Percentiles rank a stretch among this genome's conserved stretches.
These are phyloP conservation scores for Heliothis peltigera DNA, from an alignment of 2,888 invertebrate species.

Conservation along the genomic window DNA sequence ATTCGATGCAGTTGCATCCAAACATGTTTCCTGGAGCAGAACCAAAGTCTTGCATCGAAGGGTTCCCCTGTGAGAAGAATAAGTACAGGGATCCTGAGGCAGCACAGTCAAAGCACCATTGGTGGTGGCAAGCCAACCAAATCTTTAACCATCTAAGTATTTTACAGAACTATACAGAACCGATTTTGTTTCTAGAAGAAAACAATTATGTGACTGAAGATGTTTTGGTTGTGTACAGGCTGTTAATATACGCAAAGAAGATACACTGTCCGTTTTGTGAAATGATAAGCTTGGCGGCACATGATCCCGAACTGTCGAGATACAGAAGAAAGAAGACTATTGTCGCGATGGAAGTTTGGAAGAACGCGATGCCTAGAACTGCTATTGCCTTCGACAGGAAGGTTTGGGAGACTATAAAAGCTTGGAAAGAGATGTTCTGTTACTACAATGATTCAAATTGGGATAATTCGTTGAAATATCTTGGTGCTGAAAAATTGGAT, in stretches of 20 bases:
- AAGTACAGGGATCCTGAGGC: conserved; percentile 53
- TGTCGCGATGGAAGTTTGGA: conserved; percentile 50
- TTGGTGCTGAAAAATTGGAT: conserved; percentile 55
- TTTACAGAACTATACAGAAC: conserved; percentile 52
- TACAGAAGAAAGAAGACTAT: conserved; percentile 50
- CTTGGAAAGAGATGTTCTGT: conserved; percentile 65
- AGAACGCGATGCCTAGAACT: conserved; percentile 54
- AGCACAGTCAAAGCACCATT: conserved; percentile 71
- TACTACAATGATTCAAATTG: conserved; percentile 70
- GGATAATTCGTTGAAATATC: conserved; percentile 66
- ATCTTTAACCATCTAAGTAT: conserved; percentile 68
- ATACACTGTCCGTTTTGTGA: conserved; percentile 66
- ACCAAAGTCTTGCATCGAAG: conserved; percentile 57
- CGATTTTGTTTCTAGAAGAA: conserved; percentile 66
- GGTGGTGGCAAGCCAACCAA: conserved; percentile 76
- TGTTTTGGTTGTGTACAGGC: conserved; percentile 62
- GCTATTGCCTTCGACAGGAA: conserved; percentile 71
- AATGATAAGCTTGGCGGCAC: conserved; percentile 68
- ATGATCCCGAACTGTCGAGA: conserved; percentile 49
- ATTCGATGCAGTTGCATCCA: conserved; percentile 69
- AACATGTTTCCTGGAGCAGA: conserved; percentile 71
- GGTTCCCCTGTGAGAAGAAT: conserved; percentile 56
- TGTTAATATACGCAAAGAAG: conserved; percentile 55
- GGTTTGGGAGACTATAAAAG: conserved; percentile 67
- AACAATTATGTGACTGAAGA: conserved; percentile 69